Conservation (phyloP, 2,888 invertebrate genomes). For the Meghimatium bilineatum region DNA sequence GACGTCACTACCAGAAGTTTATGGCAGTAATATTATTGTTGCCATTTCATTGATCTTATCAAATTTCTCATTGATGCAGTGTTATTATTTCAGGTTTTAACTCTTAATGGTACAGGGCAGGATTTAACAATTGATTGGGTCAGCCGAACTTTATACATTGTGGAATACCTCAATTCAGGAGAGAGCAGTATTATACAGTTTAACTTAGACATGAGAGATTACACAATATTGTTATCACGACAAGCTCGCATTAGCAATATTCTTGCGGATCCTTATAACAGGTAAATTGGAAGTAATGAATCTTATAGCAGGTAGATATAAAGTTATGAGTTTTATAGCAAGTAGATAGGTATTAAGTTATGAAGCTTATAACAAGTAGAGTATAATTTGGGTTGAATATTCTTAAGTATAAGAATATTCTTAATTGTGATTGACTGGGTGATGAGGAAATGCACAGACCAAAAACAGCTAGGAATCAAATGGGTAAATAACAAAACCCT, state of each 20-base stretch:
- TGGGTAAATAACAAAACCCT: too few species aligned
- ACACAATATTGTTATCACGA: conserved; percentile 65
- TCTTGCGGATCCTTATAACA: conserved; percentile 85
- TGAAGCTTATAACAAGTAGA: neutral
- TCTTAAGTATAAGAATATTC: too few species aligned
- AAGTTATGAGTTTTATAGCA: neutral
- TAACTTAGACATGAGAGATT: conserved; percentile 66
- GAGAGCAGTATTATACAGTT: conserved; percentile 77
- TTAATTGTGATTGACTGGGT: too few species aligned
- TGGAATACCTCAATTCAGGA: conserved; percentile 80
- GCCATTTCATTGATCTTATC: neutral
- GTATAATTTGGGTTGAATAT: too few species aligned
- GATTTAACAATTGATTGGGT: conserved; percentile 92
- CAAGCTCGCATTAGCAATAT: conserved; percentile 82
- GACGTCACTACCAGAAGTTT: too few species aligned
- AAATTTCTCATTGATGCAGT: neutral
- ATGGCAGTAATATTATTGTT: neutral
- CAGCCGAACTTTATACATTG: conserved; percentile 88
- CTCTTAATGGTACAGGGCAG: conserved; percentile 78
- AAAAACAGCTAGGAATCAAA: too few species aligned
- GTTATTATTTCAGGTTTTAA: conserved; percentile 58
- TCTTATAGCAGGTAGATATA: neutral
- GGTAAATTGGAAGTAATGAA: conserved; percentile 78
- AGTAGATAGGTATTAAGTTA: neutral
- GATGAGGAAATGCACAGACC: too few species aligned